Percentiles rank a stretch among this genome's conserved stretches.
Conservation (phyloP, 2,113 vertebrate genomes). For the Callionymus lyra region DNA sequence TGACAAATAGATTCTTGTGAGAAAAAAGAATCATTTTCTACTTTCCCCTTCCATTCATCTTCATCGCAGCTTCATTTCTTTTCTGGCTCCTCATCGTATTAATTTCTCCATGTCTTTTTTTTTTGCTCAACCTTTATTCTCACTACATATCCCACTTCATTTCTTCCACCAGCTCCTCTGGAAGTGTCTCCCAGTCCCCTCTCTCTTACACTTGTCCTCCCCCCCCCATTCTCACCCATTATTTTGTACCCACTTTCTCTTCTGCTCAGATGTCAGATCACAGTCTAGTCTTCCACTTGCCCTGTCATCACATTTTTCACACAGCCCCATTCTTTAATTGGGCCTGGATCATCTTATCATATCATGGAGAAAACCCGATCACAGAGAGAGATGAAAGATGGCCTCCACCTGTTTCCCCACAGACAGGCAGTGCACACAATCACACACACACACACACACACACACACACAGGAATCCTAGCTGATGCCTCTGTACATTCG, state of each 20-base stretch:
- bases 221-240: slow-evolving; percentile 18
- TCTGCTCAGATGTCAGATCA: slow-evolving; percentile 62
- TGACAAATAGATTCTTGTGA: slow-evolving; percentile 17
- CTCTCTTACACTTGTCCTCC: slow-evolving; percentile 23
- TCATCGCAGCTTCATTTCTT: slow-evolving; percentile 28
- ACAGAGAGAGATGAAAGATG: slow-evolving; percentile 54
- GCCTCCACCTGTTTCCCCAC: slow-evolving; percentile 43
- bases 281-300: slow-evolving; percentile 55
- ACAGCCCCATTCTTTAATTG: slow-evolving; percentile 60
- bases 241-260: slow-evolving; percentile 20
- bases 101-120: slow-evolving; percentile 34
- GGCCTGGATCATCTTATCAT: slow-evolving; percentile 64
- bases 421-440: slow-evolving; percentile 17
- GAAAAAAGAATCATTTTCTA: slow-evolving; percentile 11
- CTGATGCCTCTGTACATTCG: slow-evolving; percentile 46
- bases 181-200: slow-evolving; percentile 34
- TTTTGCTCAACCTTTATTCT: slow-evolving; percentile 30
- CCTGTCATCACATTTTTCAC: slow-evolving; percentile 66
- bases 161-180: slow-evolving; percentile 33
- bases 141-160: slow-evolving; percentile 29
- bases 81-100: slow-evolving; percentile 34
- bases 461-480: slow-evolving; percentile 28
- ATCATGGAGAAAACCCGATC: slow-evolving; percentile 58
- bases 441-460: slow-evolving; percentile 7
- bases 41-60: slow-evolving; percentile 32